Evolutionary conservation across 2,113 vertebrate species (phyloP).

Genomic region (Prolemur simus): DNA sequence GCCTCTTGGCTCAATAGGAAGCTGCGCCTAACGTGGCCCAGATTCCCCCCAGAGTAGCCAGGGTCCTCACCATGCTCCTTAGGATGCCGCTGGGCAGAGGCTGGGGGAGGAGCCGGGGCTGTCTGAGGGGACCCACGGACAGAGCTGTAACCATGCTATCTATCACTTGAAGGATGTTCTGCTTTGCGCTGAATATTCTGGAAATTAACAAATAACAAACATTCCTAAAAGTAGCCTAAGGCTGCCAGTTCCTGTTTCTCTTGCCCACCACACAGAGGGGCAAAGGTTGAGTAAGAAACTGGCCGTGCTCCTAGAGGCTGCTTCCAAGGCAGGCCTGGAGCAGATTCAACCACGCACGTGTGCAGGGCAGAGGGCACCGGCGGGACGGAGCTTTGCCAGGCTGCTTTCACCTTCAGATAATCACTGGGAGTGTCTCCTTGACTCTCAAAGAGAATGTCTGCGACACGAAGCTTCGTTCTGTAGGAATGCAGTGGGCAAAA

Average conservation of each 20-base stretch:
- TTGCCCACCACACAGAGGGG: not conserved
- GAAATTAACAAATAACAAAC: not conserved
- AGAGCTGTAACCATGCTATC: not conserved
- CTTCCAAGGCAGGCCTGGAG: not conserved
- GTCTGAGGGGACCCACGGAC: not conserved
- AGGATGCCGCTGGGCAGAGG: not conserved
- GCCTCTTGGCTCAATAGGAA: conserved; percentile 17
- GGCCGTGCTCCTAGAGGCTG: not conserved
- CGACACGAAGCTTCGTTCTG: not conserved
- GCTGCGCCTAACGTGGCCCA: not conserved
- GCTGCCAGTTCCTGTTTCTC: not conserved
- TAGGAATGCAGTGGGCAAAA: not conserved
- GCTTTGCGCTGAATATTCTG: not conserved
- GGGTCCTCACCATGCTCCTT: not conserved
- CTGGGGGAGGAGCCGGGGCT: not conserved
- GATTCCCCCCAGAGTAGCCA: conserved; percentile 26
- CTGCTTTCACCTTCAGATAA: not conserved
- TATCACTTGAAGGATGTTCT: not conserved
- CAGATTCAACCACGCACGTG: not conserved
- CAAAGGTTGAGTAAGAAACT: not conserved
- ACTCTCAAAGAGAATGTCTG: not conserved
- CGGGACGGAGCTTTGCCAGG: not conserved
- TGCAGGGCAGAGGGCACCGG: not conserved
- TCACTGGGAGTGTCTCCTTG: not conserved
- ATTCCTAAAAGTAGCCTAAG: not conserved